Percentiles rank a stretch among this genome's conserved stretches.
Conservation (phyloP, 1,140 invertebrate species). For the Scaptomyza hsui region DNA sequence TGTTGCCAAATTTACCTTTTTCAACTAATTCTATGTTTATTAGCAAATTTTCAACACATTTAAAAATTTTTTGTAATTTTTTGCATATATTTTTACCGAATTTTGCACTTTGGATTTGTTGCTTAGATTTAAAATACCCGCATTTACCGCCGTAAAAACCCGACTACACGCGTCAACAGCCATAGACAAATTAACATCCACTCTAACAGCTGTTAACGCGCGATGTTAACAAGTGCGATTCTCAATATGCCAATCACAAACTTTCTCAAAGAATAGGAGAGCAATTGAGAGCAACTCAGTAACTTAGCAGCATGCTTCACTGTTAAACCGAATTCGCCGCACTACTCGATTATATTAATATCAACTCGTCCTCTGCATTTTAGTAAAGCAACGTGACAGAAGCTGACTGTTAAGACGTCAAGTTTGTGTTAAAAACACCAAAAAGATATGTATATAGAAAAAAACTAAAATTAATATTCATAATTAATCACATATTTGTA, state of each 20-base stretch:
- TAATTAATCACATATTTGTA: too few relatives aligned
- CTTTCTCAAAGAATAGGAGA: slow-evolving; percentile 1
- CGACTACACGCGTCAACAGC: slow-evolving; percentile 53
- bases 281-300: slow-evolving; percentile 10
- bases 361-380: not conserved
- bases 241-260: slow-evolving; percentile 14
- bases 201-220: slow-evolving; percentile 42
- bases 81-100: slow-evolving; percentile 42
- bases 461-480: not conserved
- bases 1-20: slow-evolving; percentile 63
- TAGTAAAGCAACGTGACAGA: not conserved
- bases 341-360: slow-evolving; percentile 13
- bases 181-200: slow-evolving; percentile 43
- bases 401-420: not conserved
- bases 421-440: not conserved
- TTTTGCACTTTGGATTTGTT: slow-evolving; percentile 64
- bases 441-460: not conserved
- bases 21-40: slow-evolving; percentile 56
- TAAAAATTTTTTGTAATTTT: slow-evolving; percentile 59
- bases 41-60: slow-evolving; percentile 62
- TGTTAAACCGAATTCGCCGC: slow-evolving; percentile 15
- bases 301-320: slow-evolving; percentile 25
- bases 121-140: slow-evolving; percentile 80
- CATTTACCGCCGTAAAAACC: slow-evolving; percentile 71
- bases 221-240: slow-evolving; percentile 31